Conservation (phyloP, 2,888 invertebrate species). For the Synanthedon formicaeformis region DNA sequence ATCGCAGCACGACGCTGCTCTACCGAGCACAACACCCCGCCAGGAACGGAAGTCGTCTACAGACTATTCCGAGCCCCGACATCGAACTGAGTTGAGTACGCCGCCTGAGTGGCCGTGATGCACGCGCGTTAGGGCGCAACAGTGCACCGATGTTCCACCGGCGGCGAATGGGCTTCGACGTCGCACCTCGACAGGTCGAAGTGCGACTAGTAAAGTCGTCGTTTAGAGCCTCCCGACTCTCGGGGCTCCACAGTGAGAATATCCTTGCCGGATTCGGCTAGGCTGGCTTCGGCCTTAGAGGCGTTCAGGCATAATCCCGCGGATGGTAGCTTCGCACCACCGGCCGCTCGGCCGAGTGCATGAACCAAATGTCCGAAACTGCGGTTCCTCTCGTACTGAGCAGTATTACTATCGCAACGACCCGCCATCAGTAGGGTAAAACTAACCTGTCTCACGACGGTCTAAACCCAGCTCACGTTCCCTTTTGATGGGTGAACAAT, state of each 20-base stretch:
- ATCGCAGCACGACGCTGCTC: slow-evolving; percentile 48
- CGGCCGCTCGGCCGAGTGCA: neutral
- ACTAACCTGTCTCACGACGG: slow-evolving; percentile 73
- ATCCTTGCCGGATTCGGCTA: neutral
- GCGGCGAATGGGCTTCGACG: too few relatives aligned
- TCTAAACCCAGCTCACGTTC: neutral
- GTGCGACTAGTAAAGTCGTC: too few relatives aligned
- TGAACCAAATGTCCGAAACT: slow-evolving; percentile 60
- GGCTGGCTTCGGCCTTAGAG: neutral
- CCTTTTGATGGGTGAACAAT: neutral
- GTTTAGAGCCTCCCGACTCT: slow-evolving; percentile 49
- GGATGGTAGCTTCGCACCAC: neutral
- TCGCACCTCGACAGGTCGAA: too few relatives aligned
- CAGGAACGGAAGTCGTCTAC: neutral
- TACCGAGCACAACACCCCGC: too few relatives aligned
- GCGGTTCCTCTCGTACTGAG: slow-evolving; percentile 36
- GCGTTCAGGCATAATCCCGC: neutral
- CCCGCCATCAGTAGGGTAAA: slow-evolving; percentile 53
- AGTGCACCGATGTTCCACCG: too few relatives aligned
- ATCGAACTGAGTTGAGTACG: slow-evolving; percentile 12
- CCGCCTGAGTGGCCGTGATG: too few relatives aligned
- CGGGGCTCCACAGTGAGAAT: neutral
- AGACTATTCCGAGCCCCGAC: slow-evolving; percentile 63
- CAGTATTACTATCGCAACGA: slow-evolving; percentile 60
- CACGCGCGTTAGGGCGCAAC: too few relatives aligned